Evolutionary conservation across 2,113 vertebrate genomes (phyloP), one percentile per base, ranked within the genome.

Genomic region (Pica pica): DNA sequence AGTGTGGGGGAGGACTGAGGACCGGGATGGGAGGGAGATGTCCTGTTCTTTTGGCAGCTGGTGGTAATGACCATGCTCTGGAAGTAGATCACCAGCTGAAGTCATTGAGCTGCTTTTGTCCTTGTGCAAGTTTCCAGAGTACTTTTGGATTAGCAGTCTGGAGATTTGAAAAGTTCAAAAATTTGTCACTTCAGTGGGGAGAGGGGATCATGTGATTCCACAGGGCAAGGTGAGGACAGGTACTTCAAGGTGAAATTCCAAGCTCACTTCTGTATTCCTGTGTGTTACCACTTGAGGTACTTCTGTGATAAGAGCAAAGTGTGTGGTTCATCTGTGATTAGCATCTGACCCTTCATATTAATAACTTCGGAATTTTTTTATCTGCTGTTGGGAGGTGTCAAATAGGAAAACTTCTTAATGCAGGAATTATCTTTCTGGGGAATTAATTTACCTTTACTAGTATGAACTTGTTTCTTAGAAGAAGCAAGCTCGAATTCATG

Each of bases 331-430:
- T 69, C 41, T 94, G 7, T 76, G 91, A 91, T 96, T 94, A 91
- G 37, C 74, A 97, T 93, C 94, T 93, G 94, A 95, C 84, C 85
- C 83, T 93, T 44, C 27, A 11, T 89, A 84, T 91, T 95, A 87
- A 87, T 82, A 92, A 93, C 77, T 73, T 53, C 2, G 57, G 87
- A 64, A 68, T 76, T 82, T 93, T 82, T 89, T 96, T 35, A 92
- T 94, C 87, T 86, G 49, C 65, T 91, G 23, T 57, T 87, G 41
- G 33, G 73, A 71, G 89, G 52, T 78, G 44, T 94, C 73, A 95
- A 78, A 87, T 71, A 52, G 14, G 28, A 91, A 77, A 85, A 71
- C 55, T 94, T 87, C 44, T 60, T 87, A 70, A 90, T 90, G 47
- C 56, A 89, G 73, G 39, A 87, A 5, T 94, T 83, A 91, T 69